Evolutionary conservation across 1,140 invertebrate genomes (phyloP), one percentile per base, ranked within the genome.

Genomic region (Drosophila miranda): DNA sequence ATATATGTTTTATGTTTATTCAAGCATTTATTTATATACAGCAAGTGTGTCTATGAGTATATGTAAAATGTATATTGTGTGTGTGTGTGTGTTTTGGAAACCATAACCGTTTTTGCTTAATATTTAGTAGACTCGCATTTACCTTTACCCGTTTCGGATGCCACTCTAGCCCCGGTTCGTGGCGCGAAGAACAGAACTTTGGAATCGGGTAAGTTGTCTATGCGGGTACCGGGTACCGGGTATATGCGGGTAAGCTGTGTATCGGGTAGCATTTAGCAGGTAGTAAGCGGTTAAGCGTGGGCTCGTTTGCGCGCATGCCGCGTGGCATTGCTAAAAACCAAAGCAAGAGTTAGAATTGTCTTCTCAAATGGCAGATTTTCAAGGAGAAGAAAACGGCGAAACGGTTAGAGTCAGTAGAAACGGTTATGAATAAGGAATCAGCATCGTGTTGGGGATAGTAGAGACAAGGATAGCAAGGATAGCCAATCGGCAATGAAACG

Each of bases 291-390:
- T 55, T 84, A 70, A 81, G 77, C 80, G 42, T 60, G 77, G 71
- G 73, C 50, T 41, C 63, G 77, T 46, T 84, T 76, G 59, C 75
- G 80, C 49, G 80, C 76, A 77, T 71, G 77, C 64, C 81, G 77
- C 77, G 73, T 86, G 64, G 61, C 81, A 86, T 86, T 86, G 70
- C 81, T 86, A 87, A 67, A 83, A 83, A 66, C 54, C 80, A 68
- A 82, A 78, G 74, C 78, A 66, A 82, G 60, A 63, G 56, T 79
- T 75, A 75, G 38, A 77, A 63, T 45, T 49, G 46, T 9, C n/a
- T 45, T 48, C 21, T 75, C 8, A 38, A 42, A 45, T 23, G 1
- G 49, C 38, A 46, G 11, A 38, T 8, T 41, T 19, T 46, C 45
- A 52, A 30, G 9, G 41, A 19, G 21, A 38, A 28, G 6, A 1